A percentile compares a stretch with the other conserved stretches of the same genome.
These are phyloP conservation scores for Elephantulus edwardii DNA, from an alignment of 2,113 vertebrate species.

Conservation along the genomic window DNA sequence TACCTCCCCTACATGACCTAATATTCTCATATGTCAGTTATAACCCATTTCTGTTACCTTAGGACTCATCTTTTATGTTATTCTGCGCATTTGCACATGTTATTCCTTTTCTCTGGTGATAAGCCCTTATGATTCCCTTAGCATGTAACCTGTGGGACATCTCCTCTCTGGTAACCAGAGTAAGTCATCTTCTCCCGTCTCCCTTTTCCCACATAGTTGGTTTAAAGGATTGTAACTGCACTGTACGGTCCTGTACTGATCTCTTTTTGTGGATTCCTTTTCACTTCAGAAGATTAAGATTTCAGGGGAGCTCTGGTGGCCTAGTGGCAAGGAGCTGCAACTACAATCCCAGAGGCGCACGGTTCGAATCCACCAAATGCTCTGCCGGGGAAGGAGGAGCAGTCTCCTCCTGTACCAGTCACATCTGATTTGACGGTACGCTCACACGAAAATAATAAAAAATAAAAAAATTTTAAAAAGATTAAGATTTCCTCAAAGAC, in stretches of 20 bases:
- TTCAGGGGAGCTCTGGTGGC: no score
- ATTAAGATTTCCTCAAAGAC: not conserved
- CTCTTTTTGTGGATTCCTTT: not conserved
- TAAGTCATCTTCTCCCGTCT: not conserved
- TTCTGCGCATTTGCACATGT: not conserved
- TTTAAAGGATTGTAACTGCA: not conserved
- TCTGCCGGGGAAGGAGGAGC: no score
- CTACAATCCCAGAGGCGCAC: no score
- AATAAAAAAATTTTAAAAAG: no score
- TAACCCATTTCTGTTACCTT: accelerated
- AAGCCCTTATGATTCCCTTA: not conserved
- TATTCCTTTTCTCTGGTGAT: not conserved
- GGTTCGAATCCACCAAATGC: no score
- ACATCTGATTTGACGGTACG: no score
- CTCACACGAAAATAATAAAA: no score
- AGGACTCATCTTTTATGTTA: not conserved
- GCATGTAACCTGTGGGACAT: not conserved
- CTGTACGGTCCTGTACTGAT: not conserved
- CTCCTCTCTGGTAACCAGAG: not conserved
- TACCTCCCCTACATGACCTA: no score
- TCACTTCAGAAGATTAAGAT: not conserved
- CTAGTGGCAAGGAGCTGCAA: no score
- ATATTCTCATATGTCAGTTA: not conserved
- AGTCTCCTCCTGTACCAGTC: no score
- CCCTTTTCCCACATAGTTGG: not conserved